These are phyloP conservation scores for Formicarius rufipectus DNA, from an alignment of 2,113 vertebrate genomes.

Conservation along the genomic window DNA sequence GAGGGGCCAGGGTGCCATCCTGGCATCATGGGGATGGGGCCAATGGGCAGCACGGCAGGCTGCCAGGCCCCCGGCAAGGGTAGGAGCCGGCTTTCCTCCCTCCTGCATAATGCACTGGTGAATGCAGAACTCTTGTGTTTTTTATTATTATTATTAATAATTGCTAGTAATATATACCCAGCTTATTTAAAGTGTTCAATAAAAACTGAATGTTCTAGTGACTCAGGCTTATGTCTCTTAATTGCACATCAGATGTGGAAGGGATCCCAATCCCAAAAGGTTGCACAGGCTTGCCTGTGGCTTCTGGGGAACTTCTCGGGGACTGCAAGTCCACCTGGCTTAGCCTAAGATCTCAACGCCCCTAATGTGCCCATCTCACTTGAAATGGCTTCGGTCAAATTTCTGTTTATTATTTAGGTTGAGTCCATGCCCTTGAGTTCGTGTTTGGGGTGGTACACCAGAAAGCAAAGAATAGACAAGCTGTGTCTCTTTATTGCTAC, in stretches of 20 bases:
- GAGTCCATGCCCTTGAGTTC: accelerated
- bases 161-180: slow-evolving; percentile 63
- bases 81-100: slow-evolving; percentile 33
- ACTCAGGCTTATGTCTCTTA: neutral
- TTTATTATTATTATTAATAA: slow-evolving; percentile 39
- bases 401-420: neutral
- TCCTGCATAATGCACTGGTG: slow-evolving; percentile 23
- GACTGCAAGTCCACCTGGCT: neutral
- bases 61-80: neutral
- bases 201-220: neutral
- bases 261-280: neutral
- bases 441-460: neutral
- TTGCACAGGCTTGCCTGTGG: neutral
- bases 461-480: neutral
- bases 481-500: slow-evolving; percentile 9
- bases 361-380: accelerated
- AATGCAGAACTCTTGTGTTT: slow-evolving; percentile 42
- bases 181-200: slow-evolving; percentile 68
- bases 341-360: neutral
- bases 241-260: accelerated
- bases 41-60: neutral
- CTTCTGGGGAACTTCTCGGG: neutral
- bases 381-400: neutral
- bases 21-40: neutral
- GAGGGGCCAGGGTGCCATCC: neutral